These are phyloP conservation scores for Cranoglanis bouderius DNA, from an alignment of 2,113 vertebrate genomes.

Conservation along the genomic window DNA sequence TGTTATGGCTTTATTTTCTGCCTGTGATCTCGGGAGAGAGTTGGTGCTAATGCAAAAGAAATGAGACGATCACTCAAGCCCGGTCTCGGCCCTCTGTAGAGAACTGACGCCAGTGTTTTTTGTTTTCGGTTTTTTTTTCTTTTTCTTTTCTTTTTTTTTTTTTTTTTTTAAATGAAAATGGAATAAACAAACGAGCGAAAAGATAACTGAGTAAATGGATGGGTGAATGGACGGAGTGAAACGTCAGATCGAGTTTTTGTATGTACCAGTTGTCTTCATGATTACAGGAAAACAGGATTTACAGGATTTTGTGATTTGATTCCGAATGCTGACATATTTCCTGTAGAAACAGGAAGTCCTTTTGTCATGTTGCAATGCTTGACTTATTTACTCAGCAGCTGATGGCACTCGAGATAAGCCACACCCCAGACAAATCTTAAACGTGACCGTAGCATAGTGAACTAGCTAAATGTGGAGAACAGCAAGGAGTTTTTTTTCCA, in stretches of 20 bases:
- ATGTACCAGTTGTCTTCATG: background rate
- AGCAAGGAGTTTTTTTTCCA: background rate
- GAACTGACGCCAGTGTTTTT: slow-evolving; percentile 6
- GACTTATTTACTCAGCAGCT: background rate
- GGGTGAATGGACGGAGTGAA: background rate
- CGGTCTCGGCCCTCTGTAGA: slow-evolving; percentile 36
- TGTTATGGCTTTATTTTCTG: slow-evolving; percentile 49
- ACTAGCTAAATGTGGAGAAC: background rate
- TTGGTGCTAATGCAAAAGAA: slow-evolving; percentile 56
- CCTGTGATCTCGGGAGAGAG: slow-evolving; percentile 49
- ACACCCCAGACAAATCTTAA: background rate
- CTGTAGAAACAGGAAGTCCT: background rate
- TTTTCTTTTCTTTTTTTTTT: background rate
- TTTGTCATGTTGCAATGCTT: background rate
- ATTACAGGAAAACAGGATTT: background rate
- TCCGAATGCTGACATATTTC: background rate
- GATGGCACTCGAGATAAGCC: background rate
- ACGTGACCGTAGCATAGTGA: background rate
- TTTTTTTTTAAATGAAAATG: slow-evolving; percentile 38
- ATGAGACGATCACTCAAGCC: slow-evolving; percentile 57
- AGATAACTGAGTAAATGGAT: slow-evolving; percentile 39
- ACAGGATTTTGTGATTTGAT: too few species aligned
- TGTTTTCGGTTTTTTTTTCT: background rate
- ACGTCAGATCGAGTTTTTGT: slow-evolving; percentile 11
- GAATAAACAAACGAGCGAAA: slow-evolving; percentile 42